Conservation (phyloP, 1,140 invertebrate species). For the Zeugodacus cucurbitae region DNA sequence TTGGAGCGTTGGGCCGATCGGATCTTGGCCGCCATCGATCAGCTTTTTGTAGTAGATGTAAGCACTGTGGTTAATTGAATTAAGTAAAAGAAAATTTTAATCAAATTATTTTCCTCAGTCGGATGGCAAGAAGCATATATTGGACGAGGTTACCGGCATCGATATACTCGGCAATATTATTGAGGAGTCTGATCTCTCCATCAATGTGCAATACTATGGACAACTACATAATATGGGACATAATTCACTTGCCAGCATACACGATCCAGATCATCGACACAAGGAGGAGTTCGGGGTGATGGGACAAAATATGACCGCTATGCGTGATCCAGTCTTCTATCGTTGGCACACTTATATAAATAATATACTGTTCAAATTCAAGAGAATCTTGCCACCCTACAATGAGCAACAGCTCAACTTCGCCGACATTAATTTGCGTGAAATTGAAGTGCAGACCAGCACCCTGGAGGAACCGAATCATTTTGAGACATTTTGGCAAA, state of each 20-base stretch:
- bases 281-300: slow-evolving; percentile 73
- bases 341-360: slow-evolving; percentile 77
- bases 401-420: slow-evolving; percentile 58
- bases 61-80: slow-evolving; percentile 45
- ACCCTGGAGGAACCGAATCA: slow-evolving; percentile 61
- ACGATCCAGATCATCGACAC: slow-evolving; percentile 74
- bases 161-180: slow-evolving; percentile 75
- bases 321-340: slow-evolving; percentile 79
- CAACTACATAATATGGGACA: slow-evolving; percentile 75
- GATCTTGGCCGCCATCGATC: slow-evolving; percentile 72
- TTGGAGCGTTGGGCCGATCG: slow-evolving; percentile 72
- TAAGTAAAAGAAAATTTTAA: not conserved
- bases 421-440: slow-evolving; percentile 60
- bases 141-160: slow-evolving; percentile 66
- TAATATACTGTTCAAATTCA: slow-evolving; percentile 73
- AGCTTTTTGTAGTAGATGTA: slow-evolving; percentile 67
- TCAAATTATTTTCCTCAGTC: slow-evolving; percentile 15
- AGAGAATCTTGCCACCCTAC: slow-evolving; percentile 73
- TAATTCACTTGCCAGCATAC: slow-evolving; percentile 70
- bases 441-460: slow-evolving; percentile 30
- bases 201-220: slow-evolving; percentile 73
- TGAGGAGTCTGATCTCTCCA: slow-evolving; percentile 70
- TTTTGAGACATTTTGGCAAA: slow-evolving; percentile 72
- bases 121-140: slow-evolving; percentile 49
- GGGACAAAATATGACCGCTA: slow-evolving; percentile 74